phyloP scores from a whole-genome alignment of 2,888 invertebrate species.

The Thyatira batis region DNA sequence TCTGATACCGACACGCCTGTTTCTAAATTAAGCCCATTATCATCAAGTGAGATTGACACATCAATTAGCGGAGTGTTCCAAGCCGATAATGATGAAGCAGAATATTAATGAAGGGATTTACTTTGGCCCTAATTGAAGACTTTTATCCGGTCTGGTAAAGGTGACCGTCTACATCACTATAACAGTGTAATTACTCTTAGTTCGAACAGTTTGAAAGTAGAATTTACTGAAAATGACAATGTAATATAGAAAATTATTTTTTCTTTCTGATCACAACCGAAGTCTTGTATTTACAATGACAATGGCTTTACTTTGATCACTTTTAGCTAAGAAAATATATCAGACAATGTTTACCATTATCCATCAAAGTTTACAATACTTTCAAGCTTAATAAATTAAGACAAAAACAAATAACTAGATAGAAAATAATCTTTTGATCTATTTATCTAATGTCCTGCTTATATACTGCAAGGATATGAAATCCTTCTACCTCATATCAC shows the following conservation, averaged over 20 bases:
- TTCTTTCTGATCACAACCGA: not conserved
- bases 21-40: slow-evolving; percentile 19
- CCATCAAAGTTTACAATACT: too few relatives aligned
- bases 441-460: not conserved
- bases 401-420: too few relatives aligned
- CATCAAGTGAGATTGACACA: slow-evolving; percentile 30
- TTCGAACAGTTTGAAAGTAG: not conserved
- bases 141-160: not conserved
- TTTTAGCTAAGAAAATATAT: not conserved
- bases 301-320: not conserved
- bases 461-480: not conserved
- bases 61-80: slow-evolving; percentile 34
- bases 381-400: too few relatives aligned
- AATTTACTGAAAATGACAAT: not conserved
- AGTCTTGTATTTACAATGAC: not conserved
- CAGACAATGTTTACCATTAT: too few relatives aligned
- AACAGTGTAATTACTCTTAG: not conserved
- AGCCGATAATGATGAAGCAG: slow-evolving; percentile 23
- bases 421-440: too few relatives aligned
- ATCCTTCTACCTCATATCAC: not conserved
- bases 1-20: not conserved
- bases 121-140: not conserved
- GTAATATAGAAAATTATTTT: not conserved
- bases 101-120: slow-evolving; percentile 16
- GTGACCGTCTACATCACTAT: not conserved